Evolutionary conservation across 2,113 vertebrate species (phyloP).

Genomic region (Gallinago undulata): DNA sequence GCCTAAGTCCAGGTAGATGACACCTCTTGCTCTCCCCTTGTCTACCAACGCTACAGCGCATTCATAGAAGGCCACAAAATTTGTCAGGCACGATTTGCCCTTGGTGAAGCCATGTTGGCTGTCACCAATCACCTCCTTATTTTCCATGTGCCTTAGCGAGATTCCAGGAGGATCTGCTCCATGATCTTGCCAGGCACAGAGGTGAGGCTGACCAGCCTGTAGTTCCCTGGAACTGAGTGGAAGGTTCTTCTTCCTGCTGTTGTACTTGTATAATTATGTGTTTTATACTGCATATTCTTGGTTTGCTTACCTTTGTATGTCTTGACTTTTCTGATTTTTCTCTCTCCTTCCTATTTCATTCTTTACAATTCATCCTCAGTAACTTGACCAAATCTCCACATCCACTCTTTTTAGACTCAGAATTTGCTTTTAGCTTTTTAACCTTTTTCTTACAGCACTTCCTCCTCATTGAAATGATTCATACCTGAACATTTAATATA

Average conservation of each 20-base stretch:
- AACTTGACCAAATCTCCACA: not conserved
- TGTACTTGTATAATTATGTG: not conserved
- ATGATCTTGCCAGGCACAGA: too few relatives aligned
- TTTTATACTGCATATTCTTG: not conserved
- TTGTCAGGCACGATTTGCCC: too few relatives aligned
- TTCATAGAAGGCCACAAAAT: too few relatives aligned
- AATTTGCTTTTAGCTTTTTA: not conserved
- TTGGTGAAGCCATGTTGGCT: too few relatives aligned
- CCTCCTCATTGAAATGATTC: not conserved
- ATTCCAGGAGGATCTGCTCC: too few relatives aligned
- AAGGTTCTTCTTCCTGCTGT: not conserved
- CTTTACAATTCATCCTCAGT: not conserved
- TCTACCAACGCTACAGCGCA: too few relatives aligned
- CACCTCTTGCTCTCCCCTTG: too few relatives aligned
- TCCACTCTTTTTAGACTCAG: not conserved
- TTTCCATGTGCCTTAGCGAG: too few relatives aligned
- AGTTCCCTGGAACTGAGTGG: not conserved
- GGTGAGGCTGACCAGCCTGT: too few relatives aligned
- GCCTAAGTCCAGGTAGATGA: too few relatives aligned
- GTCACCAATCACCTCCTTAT: too few relatives aligned
- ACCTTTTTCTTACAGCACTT: not conserved
- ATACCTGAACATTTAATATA: slow-evolving; percentile 9
- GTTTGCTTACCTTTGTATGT: not conserved
- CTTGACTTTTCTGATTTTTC: not conserved
- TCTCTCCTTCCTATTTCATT: not conserved